Evolutionary conservation across 2,113 vertebrate genomes (phyloP).

Genomic region (Phylloscopus trochiloides): DNA sequence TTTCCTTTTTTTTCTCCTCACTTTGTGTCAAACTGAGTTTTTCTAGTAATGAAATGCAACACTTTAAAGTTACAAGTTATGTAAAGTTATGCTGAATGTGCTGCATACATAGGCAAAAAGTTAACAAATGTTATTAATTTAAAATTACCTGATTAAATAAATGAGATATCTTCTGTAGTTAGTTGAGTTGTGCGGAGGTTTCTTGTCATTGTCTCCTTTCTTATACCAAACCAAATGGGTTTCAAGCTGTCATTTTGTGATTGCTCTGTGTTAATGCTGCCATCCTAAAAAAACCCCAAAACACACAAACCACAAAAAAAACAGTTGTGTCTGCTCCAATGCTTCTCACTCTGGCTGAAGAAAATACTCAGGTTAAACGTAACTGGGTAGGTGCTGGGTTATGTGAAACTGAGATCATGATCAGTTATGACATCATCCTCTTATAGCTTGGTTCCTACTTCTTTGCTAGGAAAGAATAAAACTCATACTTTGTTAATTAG

Average conservation of each 20-base stretch:
- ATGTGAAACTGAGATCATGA: background rate
- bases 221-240: background rate
- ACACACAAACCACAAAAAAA: background rate
- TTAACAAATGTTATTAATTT: conserved; percentile 59
- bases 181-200: conserved; percentile 4
- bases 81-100: conserved; percentile 45
- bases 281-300: background rate
- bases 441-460: background rate
- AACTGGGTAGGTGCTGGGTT: background rate
- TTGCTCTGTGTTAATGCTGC: background rate
- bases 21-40: conserved; percentile 24
- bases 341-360: background rate
- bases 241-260: background rate
- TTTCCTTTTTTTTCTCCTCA: background rate
- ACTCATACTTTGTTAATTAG: background rate
- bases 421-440: background rate
- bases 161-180: conserved; percentile 62
- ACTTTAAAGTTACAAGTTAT: conserved; percentile 14
- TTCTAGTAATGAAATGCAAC: conserved; percentile 25
- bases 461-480: background rate
- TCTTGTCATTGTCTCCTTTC: conserved; percentile 27
- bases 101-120: conserved; percentile 52
- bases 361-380: background rate
- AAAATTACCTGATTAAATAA: conserved; percentile 55
- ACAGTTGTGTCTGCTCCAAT: background rate